Percentiles rank a stretch among this genome's conserved stretches.
Evolutionary conservation across 2,113 vertebrate genomes (phyloP).

Genomic region (Astur gentilis): DNA sequence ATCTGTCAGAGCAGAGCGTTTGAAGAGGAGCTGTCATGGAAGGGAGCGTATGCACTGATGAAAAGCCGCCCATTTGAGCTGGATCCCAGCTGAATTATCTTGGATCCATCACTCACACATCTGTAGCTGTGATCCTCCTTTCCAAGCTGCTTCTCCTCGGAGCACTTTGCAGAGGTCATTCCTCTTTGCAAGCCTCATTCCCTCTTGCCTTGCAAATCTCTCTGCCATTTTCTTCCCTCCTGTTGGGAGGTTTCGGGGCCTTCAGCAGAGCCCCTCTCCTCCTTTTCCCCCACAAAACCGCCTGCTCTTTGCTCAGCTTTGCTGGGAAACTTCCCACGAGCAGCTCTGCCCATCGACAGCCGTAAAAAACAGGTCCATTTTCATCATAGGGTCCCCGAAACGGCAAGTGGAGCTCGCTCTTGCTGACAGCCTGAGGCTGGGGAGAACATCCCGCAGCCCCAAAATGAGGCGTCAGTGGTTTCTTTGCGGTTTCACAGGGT

Average conservation of each 20-base stretch:
- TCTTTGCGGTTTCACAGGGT: neutral
- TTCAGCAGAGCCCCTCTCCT: neutral
- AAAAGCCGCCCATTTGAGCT: neutral
- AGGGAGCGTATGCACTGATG: neutral
- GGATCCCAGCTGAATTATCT: neutral
- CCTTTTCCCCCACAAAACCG: neutral
- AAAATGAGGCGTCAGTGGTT: neutral
- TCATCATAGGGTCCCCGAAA: neutral
- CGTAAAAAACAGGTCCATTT: neutral
- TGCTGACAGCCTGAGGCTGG: neutral
- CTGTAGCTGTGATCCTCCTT: neutral
- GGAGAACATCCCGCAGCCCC: neutral
- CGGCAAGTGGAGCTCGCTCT: neutral
- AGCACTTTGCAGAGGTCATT: neutral
- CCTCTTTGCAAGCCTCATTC: neutral
- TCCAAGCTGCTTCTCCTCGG: neutral
- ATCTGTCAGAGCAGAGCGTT: neutral
- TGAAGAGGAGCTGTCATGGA: neutral
- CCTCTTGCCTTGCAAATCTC: neutral
- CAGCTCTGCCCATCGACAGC: neutral
- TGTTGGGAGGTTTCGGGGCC: neutral
- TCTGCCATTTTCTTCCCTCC: neutral
- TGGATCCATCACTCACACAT: neutral
- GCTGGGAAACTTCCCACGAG: neutral
- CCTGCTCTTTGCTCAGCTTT: neutral